A percentile compares a stretch with the other conserved stretches of the same genome.
These are phyloP conservation scores for Pachycephala philippinensis DNA, from an alignment of 2,113 vertebrate genomes.

Conservation along the genomic window DNA sequence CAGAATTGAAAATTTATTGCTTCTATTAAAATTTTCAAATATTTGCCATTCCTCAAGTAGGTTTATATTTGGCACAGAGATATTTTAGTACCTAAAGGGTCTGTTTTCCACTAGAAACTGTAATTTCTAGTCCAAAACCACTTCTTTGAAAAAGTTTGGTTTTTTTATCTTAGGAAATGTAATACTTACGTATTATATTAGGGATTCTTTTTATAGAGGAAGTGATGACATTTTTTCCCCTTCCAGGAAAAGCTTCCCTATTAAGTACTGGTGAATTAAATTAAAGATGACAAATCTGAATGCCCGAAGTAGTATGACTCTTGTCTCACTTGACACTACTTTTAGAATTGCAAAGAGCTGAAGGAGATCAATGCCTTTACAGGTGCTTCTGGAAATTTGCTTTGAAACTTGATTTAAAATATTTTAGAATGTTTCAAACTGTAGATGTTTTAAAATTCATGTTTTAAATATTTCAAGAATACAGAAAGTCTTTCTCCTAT, in stretches of 20 bases:
- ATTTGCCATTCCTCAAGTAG: conserved; percentile 1
- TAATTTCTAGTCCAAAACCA: neutral
- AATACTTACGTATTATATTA: neutral
- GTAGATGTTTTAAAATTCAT: neutral
- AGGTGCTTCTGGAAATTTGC: neutral
- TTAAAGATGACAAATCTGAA: neutral
- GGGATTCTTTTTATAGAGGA: neutral
- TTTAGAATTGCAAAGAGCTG: neutral
- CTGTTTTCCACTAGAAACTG: neutral
- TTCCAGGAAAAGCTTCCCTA: neutral
- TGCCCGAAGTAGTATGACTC: neutral
- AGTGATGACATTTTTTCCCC: neutral
- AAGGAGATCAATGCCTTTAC: neutral
- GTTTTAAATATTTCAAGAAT: neutral
- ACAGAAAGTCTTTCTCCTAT: neutral
- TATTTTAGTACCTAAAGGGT: neutral
- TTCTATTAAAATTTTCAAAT: neutral
- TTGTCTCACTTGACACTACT: neutral
- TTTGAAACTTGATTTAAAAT: neutral
- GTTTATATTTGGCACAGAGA: neutral
- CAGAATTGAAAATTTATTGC: neutral
- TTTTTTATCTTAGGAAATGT: neutral
- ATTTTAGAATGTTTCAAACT: neutral
- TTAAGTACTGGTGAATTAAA: neutral
- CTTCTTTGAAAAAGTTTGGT: neutral